These are phyloP conservation scores for Xylocampa areola DNA, from an alignment of 2,888 invertebrate species.

Conservation along the genomic window DNA sequence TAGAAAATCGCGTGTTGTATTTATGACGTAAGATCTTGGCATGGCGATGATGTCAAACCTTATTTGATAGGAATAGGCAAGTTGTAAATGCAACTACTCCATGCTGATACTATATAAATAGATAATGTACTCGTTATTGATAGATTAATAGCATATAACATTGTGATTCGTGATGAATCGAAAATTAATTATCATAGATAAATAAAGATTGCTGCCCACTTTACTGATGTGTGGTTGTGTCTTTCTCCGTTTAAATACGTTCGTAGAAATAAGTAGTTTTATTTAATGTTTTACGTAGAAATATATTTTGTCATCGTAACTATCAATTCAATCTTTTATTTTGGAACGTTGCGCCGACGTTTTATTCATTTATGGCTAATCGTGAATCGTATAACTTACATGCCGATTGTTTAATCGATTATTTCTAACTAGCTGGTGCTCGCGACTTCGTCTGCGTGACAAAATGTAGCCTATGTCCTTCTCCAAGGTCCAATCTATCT, in stretches of 20 bases:
- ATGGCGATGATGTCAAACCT: conserved; percentile 53
- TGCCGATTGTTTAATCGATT: conserved; percentile 36
- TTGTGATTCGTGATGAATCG: conserved; percentile 24
- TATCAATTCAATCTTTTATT: no score
- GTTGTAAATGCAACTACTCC: conserved; percentile 38
- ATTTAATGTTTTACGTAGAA: no score
- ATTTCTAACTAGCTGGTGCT: conserved; percentile 30
- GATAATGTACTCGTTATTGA: background rate
- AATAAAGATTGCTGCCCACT: conserved; percentile 1
- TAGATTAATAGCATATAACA: conserved; percentile 5
- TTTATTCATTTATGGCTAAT: conserved; percentile 30
- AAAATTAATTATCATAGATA: background rate
- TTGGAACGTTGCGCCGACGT: conserved; percentile 13
- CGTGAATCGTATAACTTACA: conserved; percentile 28
- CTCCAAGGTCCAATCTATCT: no score
- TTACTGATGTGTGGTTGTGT: no score
- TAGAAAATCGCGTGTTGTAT: conserved; percentile 20
- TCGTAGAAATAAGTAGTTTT: no score
- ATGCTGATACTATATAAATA: conserved; percentile 25
- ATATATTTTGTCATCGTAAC: no score
- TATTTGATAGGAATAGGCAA: conserved; percentile 44
- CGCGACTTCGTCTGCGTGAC: no score
- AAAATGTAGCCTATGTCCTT: no score
- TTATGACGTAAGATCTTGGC: conserved; percentile 54
- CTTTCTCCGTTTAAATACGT: no score